Evolutionary conservation across 2,888 invertebrate genomes (phyloP).

Genomic region (Amphiduros pacificus): DNA sequence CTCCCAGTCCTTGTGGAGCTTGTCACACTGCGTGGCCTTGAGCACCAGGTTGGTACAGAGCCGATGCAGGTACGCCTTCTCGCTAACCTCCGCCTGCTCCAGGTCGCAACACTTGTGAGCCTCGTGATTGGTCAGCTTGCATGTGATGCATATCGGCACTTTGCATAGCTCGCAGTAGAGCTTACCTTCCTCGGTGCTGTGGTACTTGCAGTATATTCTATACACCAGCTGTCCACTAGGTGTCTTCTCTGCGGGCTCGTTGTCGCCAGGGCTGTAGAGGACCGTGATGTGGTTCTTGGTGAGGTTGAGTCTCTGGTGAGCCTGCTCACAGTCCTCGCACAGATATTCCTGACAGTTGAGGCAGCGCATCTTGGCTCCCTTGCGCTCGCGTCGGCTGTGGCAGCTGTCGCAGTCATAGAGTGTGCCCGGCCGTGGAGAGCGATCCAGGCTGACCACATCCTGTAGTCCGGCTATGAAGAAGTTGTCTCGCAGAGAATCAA

Average conservation of each 20-base stretch:
- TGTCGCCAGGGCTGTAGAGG: neutral
- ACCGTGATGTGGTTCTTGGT: slow-evolving; percentile 19
- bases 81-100: slow-evolving; percentile 1
- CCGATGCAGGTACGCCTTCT: slow-evolving; percentile 4
- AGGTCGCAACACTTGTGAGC: slow-evolving; percentile 14
- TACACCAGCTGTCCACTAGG: neutral
- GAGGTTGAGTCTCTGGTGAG: slow-evolving; percentile 21
- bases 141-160: slow-evolving; percentile 12
- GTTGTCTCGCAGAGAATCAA: slow-evolving; percentile 20
- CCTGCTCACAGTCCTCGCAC: slow-evolving; percentile 19
- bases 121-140: slow-evolving; percentile 14
- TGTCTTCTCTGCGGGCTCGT: neutral
- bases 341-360: slow-evolving; percentile 21
- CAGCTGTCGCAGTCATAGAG: slow-evolving; percentile 15
- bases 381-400: slow-evolving; percentile 6
- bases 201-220: slow-evolving; percentile 7
- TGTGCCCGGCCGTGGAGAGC: neutral
- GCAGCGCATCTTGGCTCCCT: slow-evolving; percentile 10
- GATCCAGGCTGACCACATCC: slow-evolving; percentile 12
- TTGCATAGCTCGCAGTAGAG: slow-evolving; percentile 19
- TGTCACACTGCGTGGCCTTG: slow-evolving; percentile 8
- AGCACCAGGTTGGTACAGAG: slow-evolving; percentile 1
- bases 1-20: slow-evolving; percentile 13
- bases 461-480: slow-evolving; percentile 21
- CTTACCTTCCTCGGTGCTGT: slow-evolving; percentile 9